A percentile compares a stretch with the other conserved stretches of the same genome.
Conservation (phyloP, 2,113 vertebrate genomes). For the Neolamprologus falcicula region DNA sequence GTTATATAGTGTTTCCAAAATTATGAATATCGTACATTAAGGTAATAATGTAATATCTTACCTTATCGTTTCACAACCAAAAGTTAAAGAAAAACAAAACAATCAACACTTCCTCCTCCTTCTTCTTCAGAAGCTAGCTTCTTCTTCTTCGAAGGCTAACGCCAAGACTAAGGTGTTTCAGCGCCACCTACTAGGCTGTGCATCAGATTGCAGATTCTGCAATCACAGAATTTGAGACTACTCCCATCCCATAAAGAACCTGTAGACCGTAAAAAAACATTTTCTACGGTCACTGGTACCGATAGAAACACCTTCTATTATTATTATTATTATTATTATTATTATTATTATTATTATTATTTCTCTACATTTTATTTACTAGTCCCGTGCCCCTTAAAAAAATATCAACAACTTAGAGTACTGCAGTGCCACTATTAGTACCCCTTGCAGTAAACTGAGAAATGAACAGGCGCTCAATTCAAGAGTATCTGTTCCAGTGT, state of each 20-base stretch:
- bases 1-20: not conserved
- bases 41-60: not conserved
- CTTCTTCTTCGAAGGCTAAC: not conserved
- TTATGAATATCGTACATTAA: not conserved
- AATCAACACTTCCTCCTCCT: conserved; percentile 1
- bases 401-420: not conserved
- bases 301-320: not conserved
- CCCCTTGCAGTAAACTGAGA: not conserved
- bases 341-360: not conserved
- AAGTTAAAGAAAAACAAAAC: not conserved
- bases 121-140: not conserved
- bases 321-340: not conserved
- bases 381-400: not conserved
- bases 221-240: not conserved
- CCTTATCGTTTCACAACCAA: not conserved
- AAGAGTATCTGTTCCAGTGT: not conserved
- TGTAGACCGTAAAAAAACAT: not conserved
- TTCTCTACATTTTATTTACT: not conserved
- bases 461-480: not conserved
- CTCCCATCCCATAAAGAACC: not conserved
- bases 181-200: not conserved
- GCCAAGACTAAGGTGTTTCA: not conserved
- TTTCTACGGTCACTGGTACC: not conserved
- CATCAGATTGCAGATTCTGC: not conserved
- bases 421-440: not conserved